Conservation (phyloP, 2,113 vertebrate species). For the Ctenomys sociabilis region DNA sequence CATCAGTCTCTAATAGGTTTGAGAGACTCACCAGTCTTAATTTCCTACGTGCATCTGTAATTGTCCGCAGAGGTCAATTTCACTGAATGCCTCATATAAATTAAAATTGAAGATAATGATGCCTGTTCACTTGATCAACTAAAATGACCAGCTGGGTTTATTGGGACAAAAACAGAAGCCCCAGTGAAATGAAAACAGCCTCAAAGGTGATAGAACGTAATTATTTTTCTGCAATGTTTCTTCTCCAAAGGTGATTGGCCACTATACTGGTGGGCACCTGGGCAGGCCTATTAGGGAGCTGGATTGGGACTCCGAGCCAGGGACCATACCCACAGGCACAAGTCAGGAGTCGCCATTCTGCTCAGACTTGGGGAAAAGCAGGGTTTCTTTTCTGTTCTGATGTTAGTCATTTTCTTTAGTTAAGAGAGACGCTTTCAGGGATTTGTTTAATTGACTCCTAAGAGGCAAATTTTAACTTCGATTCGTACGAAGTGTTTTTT, state of each 20-base stretch:
- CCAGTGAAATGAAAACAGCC: slow-evolving; percentile 67
- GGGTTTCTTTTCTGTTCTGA: slow-evolving; percentile 16
- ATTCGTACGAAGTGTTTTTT: slow-evolving; percentile 45
- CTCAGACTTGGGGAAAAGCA: neutral
- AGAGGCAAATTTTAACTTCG: slow-evolving; percentile 66
- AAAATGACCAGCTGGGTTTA: slow-evolving; percentile 78
- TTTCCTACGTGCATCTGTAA: slow-evolving; percentile 70
- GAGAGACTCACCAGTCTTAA: slow-evolving; percentile 63
- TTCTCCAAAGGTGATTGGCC: slow-evolving; percentile 68
- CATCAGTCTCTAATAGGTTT: slow-evolving; percentile 54
- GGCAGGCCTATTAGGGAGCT: neutral
- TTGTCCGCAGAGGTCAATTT: slow-evolving; percentile 72
- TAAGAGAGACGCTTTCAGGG: slow-evolving; percentile 46
- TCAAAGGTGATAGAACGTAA: slow-evolving; percentile 69
- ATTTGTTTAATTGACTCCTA: slow-evolving; percentile 60
- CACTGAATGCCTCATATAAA: slow-evolving; percentile 71
- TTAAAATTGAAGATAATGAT: slow-evolving; percentile 79
- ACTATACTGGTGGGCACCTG: neutral
- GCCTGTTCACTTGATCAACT: slow-evolving; percentile 75
- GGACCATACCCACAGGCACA: neutral
- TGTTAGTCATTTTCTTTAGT: slow-evolving; percentile 59
- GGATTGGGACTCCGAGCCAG: neutral
- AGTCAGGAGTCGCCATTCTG: neutral
- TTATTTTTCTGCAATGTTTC: slow-evolving; percentile 73
- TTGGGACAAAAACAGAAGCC: slow-evolving; percentile 74